These are phyloP conservation scores for Leptopilina syphax DNA, from an alignment of 2,888 invertebrate species.

Conservation along the genomic window DNA sequence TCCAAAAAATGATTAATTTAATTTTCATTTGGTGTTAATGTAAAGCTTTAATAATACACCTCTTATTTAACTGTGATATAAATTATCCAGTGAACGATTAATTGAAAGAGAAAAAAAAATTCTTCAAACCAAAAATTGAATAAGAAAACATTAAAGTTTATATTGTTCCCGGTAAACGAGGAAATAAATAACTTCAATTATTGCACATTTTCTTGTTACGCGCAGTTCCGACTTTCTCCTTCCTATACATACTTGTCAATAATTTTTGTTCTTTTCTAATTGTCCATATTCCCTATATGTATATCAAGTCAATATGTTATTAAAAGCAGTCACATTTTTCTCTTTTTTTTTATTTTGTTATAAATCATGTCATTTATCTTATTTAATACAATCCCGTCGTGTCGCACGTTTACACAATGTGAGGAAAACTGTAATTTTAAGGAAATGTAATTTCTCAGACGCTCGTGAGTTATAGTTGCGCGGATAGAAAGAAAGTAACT, in stretches of 20 bases:
- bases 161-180: background rate
- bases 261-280: too few species aligned
- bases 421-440: conserved; percentile 6
- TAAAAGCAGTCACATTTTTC: too few species aligned
- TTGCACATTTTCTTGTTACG: conserved; percentile 16
- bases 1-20: too few species aligned
- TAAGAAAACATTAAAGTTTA: background rate
- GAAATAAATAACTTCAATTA: conserved; percentile 22
- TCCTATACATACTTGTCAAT: background rate
- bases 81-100: too few species aligned
- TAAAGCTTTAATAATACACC: too few species aligned
- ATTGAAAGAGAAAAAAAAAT: too few species aligned
- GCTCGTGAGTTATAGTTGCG: background rate
- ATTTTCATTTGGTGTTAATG: too few species aligned
- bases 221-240: conserved; percentile 15
- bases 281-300: too few species aligned
- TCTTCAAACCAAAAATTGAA: background rate
- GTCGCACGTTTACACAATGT: conserved; percentile 16
- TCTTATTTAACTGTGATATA: too few species aligned
- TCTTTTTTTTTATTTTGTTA: background rate
- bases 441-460: background rate
- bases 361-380: conserved; percentile 1
- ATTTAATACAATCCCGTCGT: background rate
- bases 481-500: conserved; percentile 2
- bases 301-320: too few species aligned